Conservation (phyloP, 2,113 vertebrate genomes). For the Dendrocopos noguchii region DNA sequence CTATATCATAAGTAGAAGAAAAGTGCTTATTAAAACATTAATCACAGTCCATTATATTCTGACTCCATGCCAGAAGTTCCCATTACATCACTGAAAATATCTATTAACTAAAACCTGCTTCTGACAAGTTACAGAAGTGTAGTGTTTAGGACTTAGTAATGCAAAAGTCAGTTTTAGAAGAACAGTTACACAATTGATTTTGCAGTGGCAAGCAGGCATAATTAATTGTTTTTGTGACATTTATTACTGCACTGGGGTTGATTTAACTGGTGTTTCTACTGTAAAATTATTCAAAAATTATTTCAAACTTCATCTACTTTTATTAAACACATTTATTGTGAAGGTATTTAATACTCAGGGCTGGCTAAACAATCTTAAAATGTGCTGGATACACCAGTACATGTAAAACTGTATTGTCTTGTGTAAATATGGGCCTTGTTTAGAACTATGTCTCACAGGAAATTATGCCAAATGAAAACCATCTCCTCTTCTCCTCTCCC, state of each 20-base stretch:
- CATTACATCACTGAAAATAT: conserved; percentile 85
- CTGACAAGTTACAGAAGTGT: conserved; percentile 83
- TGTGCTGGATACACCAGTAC: conserved; percentile 64
- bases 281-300: conserved; percentile 83
- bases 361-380: conserved; percentile 75
- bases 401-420: conserved; percentile 76
- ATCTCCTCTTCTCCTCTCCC: conserved; percentile 74
- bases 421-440: conserved; percentile 80
- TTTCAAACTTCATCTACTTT: conserved; percentile 77
- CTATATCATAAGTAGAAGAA: conserved; percentile 79
- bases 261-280: conserved; percentile 83
- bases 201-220: conserved; percentile 76
- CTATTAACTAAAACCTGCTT: conserved; percentile 84
- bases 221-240: conserved; percentile 78
- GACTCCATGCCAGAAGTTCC: conserved; percentile 81
- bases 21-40: conserved; percentile 87
- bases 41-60: conserved; percentile 84
- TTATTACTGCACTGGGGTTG: conserved; percentile 77
- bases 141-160: conserved; percentile 77
- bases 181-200: conserved; percentile 82
- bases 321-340: conserved; percentile 81
- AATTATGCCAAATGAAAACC: conserved; percentile 86
- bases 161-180: conserved; percentile 78
- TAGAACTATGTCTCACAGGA: conserved; percentile 77
- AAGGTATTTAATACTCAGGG: conserved; percentile 65